phyloP scores from a whole-genome alignment of 2,797 vertebrate species.

The Pogoniulus pusillus region DNA sequence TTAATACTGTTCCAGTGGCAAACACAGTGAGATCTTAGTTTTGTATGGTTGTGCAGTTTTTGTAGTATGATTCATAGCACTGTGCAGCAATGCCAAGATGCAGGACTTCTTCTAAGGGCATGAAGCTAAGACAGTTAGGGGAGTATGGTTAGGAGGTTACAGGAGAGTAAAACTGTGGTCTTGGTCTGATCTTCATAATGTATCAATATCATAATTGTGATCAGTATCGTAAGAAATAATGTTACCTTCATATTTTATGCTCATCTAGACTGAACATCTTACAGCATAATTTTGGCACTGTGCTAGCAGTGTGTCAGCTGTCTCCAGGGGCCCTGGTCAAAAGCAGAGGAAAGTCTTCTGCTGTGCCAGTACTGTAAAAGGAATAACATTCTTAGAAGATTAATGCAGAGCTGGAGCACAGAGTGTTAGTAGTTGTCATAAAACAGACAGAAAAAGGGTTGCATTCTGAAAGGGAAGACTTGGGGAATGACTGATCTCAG shows the following conservation, averaged over 20 bases:
- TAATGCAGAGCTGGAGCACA: constrained; percentile 35
- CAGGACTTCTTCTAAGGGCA: not conserved
- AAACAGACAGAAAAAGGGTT: constrained; percentile 61
- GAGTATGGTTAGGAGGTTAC: not conserved
- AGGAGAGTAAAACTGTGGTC: not conserved
- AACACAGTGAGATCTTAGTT: constrained; percentile 8
- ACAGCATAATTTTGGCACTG: constrained; percentile 1
- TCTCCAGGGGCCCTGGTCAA: not conserved
- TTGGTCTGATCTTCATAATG: not conserved
- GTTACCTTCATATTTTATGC: not conserved
- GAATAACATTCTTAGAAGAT: constrained; percentile 60
- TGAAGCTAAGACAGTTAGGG: not conserved
- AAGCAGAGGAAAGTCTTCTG: constrained; percentile 42
- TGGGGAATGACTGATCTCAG: constrained; percentile 14
- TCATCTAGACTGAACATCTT: not conserved
- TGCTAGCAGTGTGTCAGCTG: not conserved
- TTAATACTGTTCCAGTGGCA: constrained; percentile 31
- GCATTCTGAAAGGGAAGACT: constrained; percentile 42
- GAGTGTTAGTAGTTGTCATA: constrained; percentile 59
- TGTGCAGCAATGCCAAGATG: not conserved
- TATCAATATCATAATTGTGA: not conserved
- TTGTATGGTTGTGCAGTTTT: not conserved
- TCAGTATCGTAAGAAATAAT: not conserved
- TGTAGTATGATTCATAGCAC: not conserved
- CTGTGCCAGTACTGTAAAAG: constrained; percentile 44